Evolutionary conservation across 1,140 invertebrate genomes (phyloP).

Genomic region (Meloidogyne floridensis): DNA sequence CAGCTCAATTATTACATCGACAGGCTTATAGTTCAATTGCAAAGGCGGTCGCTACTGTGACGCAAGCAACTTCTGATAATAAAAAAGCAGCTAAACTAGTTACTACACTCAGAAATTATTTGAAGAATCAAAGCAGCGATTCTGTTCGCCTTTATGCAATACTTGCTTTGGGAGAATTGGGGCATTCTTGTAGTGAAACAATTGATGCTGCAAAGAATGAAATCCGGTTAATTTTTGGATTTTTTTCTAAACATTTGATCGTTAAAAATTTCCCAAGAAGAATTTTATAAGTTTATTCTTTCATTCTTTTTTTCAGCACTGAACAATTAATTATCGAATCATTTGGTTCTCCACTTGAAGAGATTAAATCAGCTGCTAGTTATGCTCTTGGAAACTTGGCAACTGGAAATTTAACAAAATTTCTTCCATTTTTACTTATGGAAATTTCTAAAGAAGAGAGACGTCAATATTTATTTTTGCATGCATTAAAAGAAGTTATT

Average conservation of each 20-base stretch:
- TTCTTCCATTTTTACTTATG: conserved; percentile 87
- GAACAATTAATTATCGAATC: conserved; percentile 46
- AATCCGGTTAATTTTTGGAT: conserved; percentile 12
- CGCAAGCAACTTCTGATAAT: conserved; percentile 38
- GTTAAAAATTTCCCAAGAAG: background rate
- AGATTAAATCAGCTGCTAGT: conserved; percentile 87
- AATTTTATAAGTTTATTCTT: background rate
- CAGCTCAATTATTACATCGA: conserved; percentile 39
- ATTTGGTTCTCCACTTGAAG: conserved; percentile 71
- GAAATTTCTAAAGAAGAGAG: conserved; percentile 91
- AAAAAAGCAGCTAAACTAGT: conserved; percentile 63
- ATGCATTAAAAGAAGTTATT: conserved; percentile 90
- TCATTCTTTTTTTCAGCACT: conserved; percentile 38
- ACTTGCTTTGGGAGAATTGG: conserved; percentile 92
- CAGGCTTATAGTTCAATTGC: conserved; percentile 51
- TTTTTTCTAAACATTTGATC: background rate
- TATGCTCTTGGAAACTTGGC: conserved; percentile 86
- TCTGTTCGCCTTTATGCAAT: conserved; percentile 82
- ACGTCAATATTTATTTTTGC: conserved; percentile 89
- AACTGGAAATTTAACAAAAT: conserved; percentile 88
- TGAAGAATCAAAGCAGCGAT: conserved; percentile 67
- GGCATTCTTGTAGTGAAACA: conserved; percentile 70
- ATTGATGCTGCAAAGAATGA: conserved; percentile 7
- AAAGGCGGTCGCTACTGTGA: conserved; percentile 43
- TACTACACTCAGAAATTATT: conserved; percentile 57